These are phyloP conservation scores for Epizoanthus scotinus DNA, from an alignment of 92 coral and sea anemone species.

Conservation along the genomic window DNA sequence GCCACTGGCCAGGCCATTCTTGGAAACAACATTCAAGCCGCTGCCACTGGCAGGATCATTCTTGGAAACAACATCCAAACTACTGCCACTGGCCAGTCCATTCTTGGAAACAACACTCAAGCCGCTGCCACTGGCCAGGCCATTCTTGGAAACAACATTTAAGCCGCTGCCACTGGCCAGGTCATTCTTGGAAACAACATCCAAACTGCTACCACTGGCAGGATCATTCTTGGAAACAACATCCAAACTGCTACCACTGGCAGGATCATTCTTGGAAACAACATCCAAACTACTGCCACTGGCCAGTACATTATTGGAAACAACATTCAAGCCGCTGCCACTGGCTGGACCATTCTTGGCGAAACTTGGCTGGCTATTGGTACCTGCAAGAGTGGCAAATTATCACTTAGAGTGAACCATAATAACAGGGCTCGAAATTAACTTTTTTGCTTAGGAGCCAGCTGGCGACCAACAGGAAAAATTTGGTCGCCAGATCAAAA, in stretches of 20 bases:
- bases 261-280: not conserved
- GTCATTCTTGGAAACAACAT: not conserved
- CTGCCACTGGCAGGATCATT: not conserved
- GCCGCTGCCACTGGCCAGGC: not conserved
- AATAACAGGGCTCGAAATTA: no score
- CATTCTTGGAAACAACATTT: not conserved
- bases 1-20: not conserved
- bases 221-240: not conserved
- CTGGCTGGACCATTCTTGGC: not conserved
- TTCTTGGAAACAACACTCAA: not conserved
- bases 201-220: not conserved
- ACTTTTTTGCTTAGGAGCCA: no score
- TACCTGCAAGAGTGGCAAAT: not conserved
- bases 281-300: not conserved
- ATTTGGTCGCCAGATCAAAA: no score
- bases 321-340: constrained; percentile 4
- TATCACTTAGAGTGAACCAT: not conserved
- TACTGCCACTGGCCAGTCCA: not conserved
- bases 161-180: not conserved
- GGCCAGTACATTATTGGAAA: not conserved
- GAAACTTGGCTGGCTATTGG: not conserved
- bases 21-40: constrained; percentile 7
- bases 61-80: not conserved
- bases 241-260: not conserved
- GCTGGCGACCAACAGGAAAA: no score